These are phyloP conservation scores for Intellagama lesueurii DNA, from an alignment of 2,797 vertebrate species.

Conservation along the genomic window DNA sequence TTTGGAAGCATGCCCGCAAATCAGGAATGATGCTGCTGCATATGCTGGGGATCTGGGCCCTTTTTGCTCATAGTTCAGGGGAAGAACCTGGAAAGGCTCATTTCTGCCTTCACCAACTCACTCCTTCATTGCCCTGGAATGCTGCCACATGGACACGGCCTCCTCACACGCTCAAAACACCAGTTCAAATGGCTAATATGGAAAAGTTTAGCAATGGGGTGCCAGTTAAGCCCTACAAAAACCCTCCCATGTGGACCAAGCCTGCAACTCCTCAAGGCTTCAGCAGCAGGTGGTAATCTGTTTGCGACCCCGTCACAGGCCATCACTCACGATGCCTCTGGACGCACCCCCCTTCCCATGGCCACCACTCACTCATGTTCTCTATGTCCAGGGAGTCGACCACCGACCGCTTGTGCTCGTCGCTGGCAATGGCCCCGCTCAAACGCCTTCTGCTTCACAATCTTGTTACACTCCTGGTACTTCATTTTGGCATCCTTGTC, in stretches of 20 bases:
- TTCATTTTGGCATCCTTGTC: constrained; percentile 95
- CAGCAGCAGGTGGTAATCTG: no score
- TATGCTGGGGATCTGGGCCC: background rate
- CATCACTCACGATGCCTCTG: background rate
- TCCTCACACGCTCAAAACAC: background rate
- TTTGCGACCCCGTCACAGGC: fast-evolving
- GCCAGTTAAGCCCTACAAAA: background rate
- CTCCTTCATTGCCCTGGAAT: background rate
- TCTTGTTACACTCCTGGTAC: constrained; percentile 94
- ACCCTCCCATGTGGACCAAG: background rate
- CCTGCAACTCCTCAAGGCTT: no score
- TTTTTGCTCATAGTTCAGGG: background rate
- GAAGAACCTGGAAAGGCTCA: no score
- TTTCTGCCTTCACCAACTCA: background rate
- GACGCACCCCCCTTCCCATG: fast-evolving
- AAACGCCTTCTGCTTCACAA: constrained; percentile 95
- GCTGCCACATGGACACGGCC: background rate
- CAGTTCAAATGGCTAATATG: background rate
- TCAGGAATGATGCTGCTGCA: no score
- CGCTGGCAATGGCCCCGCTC: constrained; percentile 92
- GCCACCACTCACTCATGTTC: constrained; percentile 89
- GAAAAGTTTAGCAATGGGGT: no score
- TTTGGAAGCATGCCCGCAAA: background rate
- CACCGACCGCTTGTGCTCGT: constrained; percentile 90
- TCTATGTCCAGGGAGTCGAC: constrained; percentile 95